A percentile compares a stretch with the other conserved stretches of the same genome.
phyloP scores from a whole-genome alignment of 2,797 vertebrate species.

The Balearica regulorum region DNA sequence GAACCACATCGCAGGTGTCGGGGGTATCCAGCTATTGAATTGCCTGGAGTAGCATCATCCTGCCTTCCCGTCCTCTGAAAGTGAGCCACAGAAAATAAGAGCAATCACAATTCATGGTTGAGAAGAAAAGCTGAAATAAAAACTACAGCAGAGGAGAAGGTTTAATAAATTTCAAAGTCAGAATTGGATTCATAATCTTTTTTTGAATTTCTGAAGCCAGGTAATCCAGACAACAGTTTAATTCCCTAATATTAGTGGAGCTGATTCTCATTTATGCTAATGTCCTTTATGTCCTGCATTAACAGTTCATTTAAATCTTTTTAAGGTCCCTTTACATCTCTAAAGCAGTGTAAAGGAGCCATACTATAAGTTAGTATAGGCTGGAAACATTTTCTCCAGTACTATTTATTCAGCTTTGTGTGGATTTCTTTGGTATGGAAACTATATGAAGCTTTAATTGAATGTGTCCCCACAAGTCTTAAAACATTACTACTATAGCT shows the following conservation, averaged over 20 bases:
- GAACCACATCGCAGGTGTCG: not conserved
- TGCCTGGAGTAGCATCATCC: not conserved
- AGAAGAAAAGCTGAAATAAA: not conserved
- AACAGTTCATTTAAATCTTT: not conserved
- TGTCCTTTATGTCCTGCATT: not conserved
- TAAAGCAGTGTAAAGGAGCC: not conserved
- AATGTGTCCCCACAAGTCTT: constrained; percentile 13
- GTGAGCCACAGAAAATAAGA: not conserved
- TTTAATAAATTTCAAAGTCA: not conserved
- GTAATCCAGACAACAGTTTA: not conserved
- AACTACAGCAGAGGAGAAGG: not conserved
- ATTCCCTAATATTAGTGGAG: not conserved
- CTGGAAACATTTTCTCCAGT: not conserved
- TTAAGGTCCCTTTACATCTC: constrained; percentile 2
- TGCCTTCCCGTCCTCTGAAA: not conserved
- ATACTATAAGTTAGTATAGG: not conserved
- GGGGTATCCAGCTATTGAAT: not conserved
- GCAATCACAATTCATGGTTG: not conserved
- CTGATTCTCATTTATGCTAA: not conserved
- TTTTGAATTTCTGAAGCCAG: not conserved
- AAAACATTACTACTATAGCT: not conserved
- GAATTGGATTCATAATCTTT: not conserved
- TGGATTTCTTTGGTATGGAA: not conserved
- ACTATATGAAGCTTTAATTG: constrained; percentile 2
- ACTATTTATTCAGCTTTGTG: constrained; percentile 13